Conservation (phyloP, 1,140 invertebrate genomes). For the Diploscapter pachys region DNA sequence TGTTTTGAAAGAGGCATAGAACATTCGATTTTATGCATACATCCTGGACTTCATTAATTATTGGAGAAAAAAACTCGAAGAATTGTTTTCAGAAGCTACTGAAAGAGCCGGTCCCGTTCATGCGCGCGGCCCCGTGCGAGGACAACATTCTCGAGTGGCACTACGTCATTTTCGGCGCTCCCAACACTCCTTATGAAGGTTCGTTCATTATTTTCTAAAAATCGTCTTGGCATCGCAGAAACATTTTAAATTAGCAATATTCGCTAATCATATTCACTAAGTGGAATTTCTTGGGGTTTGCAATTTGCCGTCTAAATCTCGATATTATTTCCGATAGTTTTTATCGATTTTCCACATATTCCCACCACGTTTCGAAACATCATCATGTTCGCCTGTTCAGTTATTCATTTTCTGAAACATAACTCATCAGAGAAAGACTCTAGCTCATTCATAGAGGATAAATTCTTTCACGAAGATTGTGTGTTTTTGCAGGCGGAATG, state of each 20-base stretch:
- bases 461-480: too few relatives aligned
- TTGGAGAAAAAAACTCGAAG: neutral
- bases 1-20: constrained; percentile 46
- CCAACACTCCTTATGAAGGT: constrained; percentile 28
- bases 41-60: neutral
- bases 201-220: constrained; percentile 29
- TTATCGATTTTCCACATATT: neutral
- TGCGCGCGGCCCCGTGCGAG: constrained; percentile 83
- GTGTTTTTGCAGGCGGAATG: constrained; percentile 70
- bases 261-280: neutral
- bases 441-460: neutral
- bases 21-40: neutral
- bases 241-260: neutral
- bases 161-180: constrained; percentile 67
- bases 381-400: too few relatives aligned
- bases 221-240: neutral
- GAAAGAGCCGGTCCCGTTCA: constrained; percentile 90
- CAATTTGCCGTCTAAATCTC: neutral
- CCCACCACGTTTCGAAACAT: constrained; percentile 7
- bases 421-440: neutral
- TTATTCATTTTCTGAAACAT: too few relatives aligned
- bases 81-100: neutral
- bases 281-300: neutral
- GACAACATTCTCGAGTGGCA: constrained; percentile 96
- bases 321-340: too few relatives aligned